Evolutionary conservation across 2,888 invertebrate genomes (phyloP).

Genomic region (Pyrgus malvae): DNA sequence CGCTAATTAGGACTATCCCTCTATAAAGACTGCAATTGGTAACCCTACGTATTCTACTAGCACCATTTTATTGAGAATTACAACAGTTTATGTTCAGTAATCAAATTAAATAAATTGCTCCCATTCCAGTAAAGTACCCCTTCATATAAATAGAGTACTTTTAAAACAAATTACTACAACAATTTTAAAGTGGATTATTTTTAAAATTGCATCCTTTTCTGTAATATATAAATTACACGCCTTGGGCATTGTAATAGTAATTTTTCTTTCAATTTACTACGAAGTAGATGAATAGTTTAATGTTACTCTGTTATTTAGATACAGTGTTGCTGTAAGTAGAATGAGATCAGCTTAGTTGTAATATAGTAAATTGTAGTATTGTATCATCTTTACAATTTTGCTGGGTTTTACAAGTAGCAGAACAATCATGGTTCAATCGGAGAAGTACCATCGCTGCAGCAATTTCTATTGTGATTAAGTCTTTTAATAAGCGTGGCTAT

Average conservation of each 20-base stretch:
- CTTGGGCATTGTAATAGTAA: slow-evolving; percentile 18
- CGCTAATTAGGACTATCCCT: no score
- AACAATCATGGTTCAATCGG: no score
- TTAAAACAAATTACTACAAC: slow-evolving; percentile 19
- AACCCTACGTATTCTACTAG: no score
- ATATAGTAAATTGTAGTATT: no score
- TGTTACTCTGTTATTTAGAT: slow-evolving; percentile 6
- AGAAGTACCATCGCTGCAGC: no score
- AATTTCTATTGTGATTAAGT: no score
- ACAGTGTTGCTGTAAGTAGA: not conserved
- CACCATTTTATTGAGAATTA: no score
- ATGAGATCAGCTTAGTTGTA: not conserved
- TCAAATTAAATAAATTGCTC: slow-evolving; percentile 16
- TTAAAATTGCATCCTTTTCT: slow-evolving; percentile 19
- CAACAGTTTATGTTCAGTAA: slow-evolving; percentile 4
- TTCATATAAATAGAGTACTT: slow-evolving; percentile 9
- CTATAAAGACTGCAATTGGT: no score
- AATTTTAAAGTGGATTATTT: slow-evolving; percentile 21
- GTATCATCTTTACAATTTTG: no score
- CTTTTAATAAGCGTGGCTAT: no score
- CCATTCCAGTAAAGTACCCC: slow-evolving; percentile 10
- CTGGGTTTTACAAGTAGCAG: no score
- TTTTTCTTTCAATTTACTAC: slow-evolving; percentile 26
- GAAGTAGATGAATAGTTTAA: slow-evolving; percentile 6
- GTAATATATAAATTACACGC: slow-evolving; percentile 18